Evolutionary conservation across 92 coral and sea anemone species (phyloP).

Genomic region (Paragorgia papillata): DNA sequence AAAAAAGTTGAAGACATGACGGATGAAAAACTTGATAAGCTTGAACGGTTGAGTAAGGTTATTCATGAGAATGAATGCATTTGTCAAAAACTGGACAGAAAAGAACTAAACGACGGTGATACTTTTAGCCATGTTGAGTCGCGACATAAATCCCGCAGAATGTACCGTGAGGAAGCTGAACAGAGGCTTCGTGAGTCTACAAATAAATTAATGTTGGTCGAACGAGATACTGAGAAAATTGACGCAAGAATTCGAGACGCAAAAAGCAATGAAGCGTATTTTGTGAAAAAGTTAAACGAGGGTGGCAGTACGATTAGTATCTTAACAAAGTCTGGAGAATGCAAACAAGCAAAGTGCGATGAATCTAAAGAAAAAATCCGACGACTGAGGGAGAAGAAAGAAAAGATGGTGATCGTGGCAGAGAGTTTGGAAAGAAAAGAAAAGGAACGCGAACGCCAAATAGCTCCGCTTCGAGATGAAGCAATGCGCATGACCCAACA

Average conservation of each 20-base stretch:
- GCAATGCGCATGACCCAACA: neutral
- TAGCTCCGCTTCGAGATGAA: conserved; percentile 3
- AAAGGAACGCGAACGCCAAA: neutral
- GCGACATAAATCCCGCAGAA: conserved; percentile 10
- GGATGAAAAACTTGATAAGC: conserved; percentile 1
- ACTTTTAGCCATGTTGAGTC: conserved; percentile 13
- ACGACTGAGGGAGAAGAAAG: conserved; percentile 6
- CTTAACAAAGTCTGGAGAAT: conserved; percentile 18
- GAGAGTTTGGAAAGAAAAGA: conserved; percentile 30
- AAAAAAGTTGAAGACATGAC: conserved; percentile 18
- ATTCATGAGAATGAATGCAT: neutral
- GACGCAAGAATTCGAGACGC: conserved; percentile 26
- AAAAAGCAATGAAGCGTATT: conserved; percentile 19
- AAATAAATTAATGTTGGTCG: conserved; percentile 17
- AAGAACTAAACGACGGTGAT: conserved; percentile 15
- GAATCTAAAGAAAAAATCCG: conserved; percentile 19
- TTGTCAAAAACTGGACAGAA: conserved; percentile 1
- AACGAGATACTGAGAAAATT: conserved; percentile 7
- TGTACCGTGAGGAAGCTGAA: neutral
- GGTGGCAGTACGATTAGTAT: neutral
- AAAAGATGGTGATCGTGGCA: conserved; percentile 4
- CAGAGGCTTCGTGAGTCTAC: conserved; percentile 14
- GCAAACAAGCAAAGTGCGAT: conserved; percentile 28
- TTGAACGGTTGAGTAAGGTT: conserved; percentile 8
- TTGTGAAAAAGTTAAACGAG: conserved; percentile 11